A percentile compares a stretch with the other conserved stretches of the same genome.
phyloP scores from a whole-genome alignment of 1,140 invertebrate genomes.

The Maniola jurtina region DNA sequence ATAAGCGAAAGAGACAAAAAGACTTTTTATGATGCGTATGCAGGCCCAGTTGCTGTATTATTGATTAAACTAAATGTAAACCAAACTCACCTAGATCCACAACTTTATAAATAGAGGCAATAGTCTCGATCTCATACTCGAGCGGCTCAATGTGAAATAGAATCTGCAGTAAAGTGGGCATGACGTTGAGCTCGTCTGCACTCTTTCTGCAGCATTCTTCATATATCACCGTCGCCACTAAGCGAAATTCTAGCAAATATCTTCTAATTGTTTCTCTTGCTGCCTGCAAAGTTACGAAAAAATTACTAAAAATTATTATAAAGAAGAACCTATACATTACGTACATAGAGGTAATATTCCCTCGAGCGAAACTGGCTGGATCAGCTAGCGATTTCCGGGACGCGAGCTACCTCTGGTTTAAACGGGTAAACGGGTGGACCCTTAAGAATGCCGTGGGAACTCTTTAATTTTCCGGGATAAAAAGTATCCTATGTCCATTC shows the following conservation, averaged over 20 bases:
- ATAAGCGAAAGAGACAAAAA: too few species aligned
- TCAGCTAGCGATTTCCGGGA: too few species aligned
- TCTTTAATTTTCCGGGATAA: too few species aligned
- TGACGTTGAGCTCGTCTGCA: slow-evolving; percentile 51
- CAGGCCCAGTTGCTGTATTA: neutral
- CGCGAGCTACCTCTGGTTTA: too few species aligned
- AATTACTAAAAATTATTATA: too few species aligned
- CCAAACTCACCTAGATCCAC: slow-evolving; percentile 53
- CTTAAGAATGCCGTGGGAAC: too few species aligned
- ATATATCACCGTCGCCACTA: slow-evolving; percentile 76
- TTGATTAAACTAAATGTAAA: neutral
- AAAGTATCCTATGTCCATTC: too few species aligned
- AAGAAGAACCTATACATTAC: too few species aligned
- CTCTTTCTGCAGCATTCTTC: slow-evolving; percentile 49
- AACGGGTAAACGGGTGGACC: too few species aligned
- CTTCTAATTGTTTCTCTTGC: slow-evolving; percentile 79
- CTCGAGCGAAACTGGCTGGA: too few species aligned
- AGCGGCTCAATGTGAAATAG: slow-evolving; percentile 74
- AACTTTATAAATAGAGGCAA: slow-evolving; percentile 79
- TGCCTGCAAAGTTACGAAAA: slow-evolving; percentile 56
- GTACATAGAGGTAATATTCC: too few species aligned
- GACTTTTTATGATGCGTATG: too few species aligned
- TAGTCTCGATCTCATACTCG: slow-evolving; percentile 76
- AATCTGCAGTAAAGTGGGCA: slow-evolving; percentile 75
- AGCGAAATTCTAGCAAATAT: slow-evolving; percentile 79